Evolutionary conservation across 2,797 vertebrate species (phyloP), one percentile per base, ranked within the genome.

Genomic region (Acrossocheilus fasciatus): DNA sequence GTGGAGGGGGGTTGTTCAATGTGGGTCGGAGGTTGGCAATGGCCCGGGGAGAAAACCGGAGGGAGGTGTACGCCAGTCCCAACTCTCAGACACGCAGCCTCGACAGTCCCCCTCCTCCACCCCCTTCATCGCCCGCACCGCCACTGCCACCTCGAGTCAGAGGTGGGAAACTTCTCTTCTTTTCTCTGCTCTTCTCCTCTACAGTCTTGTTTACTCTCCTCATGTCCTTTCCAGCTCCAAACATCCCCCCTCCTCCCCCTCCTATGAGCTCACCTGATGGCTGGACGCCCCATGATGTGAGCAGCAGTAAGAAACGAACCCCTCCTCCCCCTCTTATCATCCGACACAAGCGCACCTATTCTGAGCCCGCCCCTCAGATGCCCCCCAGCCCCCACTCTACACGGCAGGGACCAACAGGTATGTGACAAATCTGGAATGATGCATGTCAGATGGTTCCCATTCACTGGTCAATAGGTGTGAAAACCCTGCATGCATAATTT

Each of bases 261-360:
- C 91, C 90, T 41, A 84, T 89, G 75, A 94, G 90, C 85, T 90
- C 84, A 0, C 89, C 93, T 10, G 88, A 88, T 52, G 93, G 87
- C 20, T 84, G 89, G 87, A 86, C 81, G 1, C 52, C 84, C 15
- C 43, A 74, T 64, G 89, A 91, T 69, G 86, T 85, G 18, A 81
- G 20, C 52, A 80, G 86, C 75, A 75, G 87, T 80, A 95, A 91
- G 90, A 96, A 93, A 90, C 84, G 88, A 36, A 94, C 92, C 41
- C 92, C 94, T 69, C 94, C 91, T 75, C 92, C 91, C 15, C 90
- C 94, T 30, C 90, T 95, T 15, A 90, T 91, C 47, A 92, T 92
- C 82, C 94, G 95, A 41, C 95, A 97, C 93, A 97, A 96, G 91
- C 93, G 94, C 73, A 95, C 95, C 66, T 94, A 95, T 76, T 97